A percentile compares a stretch with the other conserved stretches of the same genome.
Evolutionary conservation across 1,140 invertebrate species (phyloP).

Genomic region (Phortica variegata): DNA sequence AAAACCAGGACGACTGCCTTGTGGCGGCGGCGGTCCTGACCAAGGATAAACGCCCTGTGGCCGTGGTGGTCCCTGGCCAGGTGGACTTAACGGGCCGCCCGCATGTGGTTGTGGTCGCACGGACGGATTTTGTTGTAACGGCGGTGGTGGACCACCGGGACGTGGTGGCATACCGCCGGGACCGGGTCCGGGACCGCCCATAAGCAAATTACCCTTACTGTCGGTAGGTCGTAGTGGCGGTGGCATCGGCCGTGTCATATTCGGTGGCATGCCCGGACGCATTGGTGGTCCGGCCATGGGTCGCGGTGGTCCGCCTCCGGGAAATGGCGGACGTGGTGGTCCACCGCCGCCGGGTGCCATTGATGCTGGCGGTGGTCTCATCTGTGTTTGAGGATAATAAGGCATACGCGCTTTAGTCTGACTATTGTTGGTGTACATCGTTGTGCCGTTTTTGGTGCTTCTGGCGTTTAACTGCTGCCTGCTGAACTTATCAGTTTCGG

Average conservation of each 20-base stretch:
- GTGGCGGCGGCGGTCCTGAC: constrained; percentile 22
- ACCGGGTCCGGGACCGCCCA: constrained; percentile 35
- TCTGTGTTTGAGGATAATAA: constrained; percentile 42
- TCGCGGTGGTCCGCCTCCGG: constrained; percentile 38
- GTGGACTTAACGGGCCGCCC: constrained; percentile 38
- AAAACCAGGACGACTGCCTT: constrained; percentile 15
- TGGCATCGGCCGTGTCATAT: constrained; percentile 35
- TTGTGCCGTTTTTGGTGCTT: constrained; percentile 8
- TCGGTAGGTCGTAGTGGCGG: constrained; percentile 46
- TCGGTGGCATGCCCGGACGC: constrained; percentile 33
- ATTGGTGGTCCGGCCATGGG: constrained; percentile 21
- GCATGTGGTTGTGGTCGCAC: constrained; percentile 26
- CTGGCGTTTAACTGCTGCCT: constrained; percentile 1
- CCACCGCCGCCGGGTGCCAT: too few relatives aligned
- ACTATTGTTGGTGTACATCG: constrained; percentile 8
- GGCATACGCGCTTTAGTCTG: constrained; percentile 23
- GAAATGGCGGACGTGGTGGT: constrained; percentile 41
- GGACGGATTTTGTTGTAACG: constrained; percentile 30
- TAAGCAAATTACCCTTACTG: constrained; percentile 47
- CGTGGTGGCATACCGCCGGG: constrained; percentile 18
- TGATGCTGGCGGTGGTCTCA: constrained; percentile 43
- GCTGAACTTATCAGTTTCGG: constrained; percentile 42
- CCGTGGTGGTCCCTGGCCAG: constrained; percentile 40
- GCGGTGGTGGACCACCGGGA: constrained; percentile 39
- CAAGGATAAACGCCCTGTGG: constrained; percentile 44